Evolutionary conservation across 1,140 invertebrate species (phyloP).

Genomic region (Tetramorium parvispinum): DNA sequence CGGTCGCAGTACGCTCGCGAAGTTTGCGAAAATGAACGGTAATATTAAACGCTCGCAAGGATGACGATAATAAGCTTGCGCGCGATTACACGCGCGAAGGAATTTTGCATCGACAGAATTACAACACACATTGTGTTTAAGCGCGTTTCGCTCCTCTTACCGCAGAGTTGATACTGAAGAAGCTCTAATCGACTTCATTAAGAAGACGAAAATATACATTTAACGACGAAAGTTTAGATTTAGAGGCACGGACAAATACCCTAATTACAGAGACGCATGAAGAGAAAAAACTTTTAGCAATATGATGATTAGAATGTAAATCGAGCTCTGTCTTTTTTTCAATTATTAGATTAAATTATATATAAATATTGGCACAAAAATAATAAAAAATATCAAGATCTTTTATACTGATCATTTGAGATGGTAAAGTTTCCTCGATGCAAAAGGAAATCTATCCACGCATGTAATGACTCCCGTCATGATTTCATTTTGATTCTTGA

Average conservation of each 20-base stretch:
- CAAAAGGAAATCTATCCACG: too few relatives aligned
- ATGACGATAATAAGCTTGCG: slow-evolving; percentile 26
- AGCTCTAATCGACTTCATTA: not conserved
- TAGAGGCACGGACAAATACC: not conserved
- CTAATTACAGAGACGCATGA: not conserved
- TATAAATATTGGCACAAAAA: too few relatives aligned
- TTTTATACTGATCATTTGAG: not conserved
- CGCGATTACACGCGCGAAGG: slow-evolving; percentile 12
- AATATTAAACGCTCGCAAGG: slow-evolving; percentile 19
- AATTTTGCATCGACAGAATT: slow-evolving; percentile 20
- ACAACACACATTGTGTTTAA: not conserved
- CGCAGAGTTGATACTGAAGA: not conserved
- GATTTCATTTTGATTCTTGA: not conserved
- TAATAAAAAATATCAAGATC: too few relatives aligned
- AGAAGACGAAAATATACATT: not conserved
- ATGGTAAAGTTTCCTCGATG: too few relatives aligned
- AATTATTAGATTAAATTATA: too few relatives aligned
- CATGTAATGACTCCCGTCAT: not conserved
- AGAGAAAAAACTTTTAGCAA: not conserved
- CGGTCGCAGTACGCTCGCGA: not conserved
- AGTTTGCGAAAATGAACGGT: slow-evolving; percentile 2
- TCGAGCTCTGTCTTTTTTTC: too few relatives aligned
- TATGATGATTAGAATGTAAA: not conserved
- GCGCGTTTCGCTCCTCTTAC: not conserved
- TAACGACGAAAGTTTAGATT: not conserved